Percentiles rank a stretch among this genome's conserved stretches.
Conservation (phyloP, 2,797 vertebrate genomes). For the Pelodytes ibericus region DNA sequence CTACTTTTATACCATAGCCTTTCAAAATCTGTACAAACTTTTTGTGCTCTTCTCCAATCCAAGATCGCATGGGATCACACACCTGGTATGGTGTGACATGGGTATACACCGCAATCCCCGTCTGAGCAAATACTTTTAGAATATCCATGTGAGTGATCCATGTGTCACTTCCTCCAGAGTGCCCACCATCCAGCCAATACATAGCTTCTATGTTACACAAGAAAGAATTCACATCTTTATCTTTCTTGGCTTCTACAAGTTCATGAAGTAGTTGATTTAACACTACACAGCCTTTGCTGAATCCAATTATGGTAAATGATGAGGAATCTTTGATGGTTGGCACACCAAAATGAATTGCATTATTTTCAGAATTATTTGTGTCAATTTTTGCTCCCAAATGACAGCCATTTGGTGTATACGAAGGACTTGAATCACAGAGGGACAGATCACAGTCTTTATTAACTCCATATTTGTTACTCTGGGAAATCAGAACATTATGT, state of each 20-base stretch:
- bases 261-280: conserved; percentile 95
- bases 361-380: conserved; percentile 62
- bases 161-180: conserved; percentile 92
- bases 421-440: conserved; percentile 32
- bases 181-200: conserved; percentile 96
- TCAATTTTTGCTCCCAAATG: conserved; percentile 60
- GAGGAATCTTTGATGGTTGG: conserved; percentile 68
- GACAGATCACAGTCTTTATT: conserved; percentile 37
- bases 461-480: conserved; percentile 61
- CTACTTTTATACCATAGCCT: conserved; percentile 80
- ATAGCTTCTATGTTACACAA: conserved; percentile 80
- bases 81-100: conserved; percentile 98
- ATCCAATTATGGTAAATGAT: conserved; percentile 87
- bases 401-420: conserved; percentile 69
- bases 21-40: conserved; percentile 85
- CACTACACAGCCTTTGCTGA: conserved; percentile 98
- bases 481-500: conserved; percentile 67
- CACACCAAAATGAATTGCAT: conserved; percentile 56
- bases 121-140: conserved; percentile 82
- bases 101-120: conserved; percentile 81
- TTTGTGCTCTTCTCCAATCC: conserved; percentile 92
- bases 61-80: conserved; percentile 89
- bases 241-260: conserved; percentile 80
- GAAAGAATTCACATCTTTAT: conserved; percentile 79
- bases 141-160: conserved; percentile 88